Evolutionary conservation across 2,113 vertebrate genomes (phyloP).

Genomic region (Prionailurus viverrinus): DNA sequence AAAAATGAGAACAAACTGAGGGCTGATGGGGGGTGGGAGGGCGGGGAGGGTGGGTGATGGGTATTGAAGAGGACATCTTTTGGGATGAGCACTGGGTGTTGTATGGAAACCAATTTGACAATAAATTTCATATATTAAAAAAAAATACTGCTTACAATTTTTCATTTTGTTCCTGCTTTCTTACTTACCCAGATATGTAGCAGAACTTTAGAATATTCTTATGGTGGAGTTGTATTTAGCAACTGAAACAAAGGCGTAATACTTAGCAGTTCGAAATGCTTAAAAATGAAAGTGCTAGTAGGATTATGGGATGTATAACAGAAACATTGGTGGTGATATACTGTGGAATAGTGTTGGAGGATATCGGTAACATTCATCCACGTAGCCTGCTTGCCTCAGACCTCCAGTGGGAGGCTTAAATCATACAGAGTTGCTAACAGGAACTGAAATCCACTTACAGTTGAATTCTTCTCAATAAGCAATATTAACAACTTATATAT

Average conservation of each 20-base stretch:
- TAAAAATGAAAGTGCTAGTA: background rate
- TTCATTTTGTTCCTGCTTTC: background rate
- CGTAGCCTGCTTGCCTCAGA: background rate
- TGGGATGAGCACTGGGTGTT: too few species aligned
- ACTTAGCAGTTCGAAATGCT: background rate
- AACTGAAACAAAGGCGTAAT: background rate
- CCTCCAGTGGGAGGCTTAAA: conserved; percentile 12
- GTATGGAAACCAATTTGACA: too few species aligned
- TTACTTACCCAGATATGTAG: background rate
- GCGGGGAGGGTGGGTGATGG: too few species aligned
- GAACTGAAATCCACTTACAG: conserved; percentile 1
- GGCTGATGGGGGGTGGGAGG: too few species aligned
- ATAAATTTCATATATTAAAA: too few species aligned
- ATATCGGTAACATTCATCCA: background rate
- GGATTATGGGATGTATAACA: background rate
- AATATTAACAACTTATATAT: background rate
- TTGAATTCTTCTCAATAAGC: conserved; percentile 18
- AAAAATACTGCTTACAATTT: background rate
- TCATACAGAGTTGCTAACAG: conserved; percentile 3
- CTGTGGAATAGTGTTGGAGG: background rate
- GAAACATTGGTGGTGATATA: background rate
- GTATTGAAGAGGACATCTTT: too few species aligned
- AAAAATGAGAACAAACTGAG: too few species aligned
- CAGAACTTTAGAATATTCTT: conserved; percentile 7
- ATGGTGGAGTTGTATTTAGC: background rate